These are phyloP conservation scores for Drosophila paracracens DNA, from an alignment of 2,888 invertebrate species.

Conservation along the genomic window DNA sequence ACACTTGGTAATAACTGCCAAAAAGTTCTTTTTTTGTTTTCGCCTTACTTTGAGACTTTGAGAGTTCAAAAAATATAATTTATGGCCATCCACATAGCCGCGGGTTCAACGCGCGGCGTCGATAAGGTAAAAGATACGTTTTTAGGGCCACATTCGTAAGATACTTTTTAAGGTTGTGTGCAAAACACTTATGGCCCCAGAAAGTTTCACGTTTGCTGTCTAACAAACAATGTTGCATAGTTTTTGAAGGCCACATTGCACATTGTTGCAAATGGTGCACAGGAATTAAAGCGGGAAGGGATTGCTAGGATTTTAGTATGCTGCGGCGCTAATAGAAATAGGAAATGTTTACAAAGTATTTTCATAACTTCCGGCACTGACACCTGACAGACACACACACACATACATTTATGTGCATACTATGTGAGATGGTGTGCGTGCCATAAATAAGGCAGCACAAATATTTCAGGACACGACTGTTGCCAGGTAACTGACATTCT, in stretches of 20 bases:
- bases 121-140: constrained; percentile 71
- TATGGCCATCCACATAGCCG: constrained; percentile 75
- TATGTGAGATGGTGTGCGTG: constrained; percentile 31
- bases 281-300: neutral
- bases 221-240: constrained; percentile 78
- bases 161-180: constrained; percentile 37
- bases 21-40: constrained; percentile 69
- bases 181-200: constrained; percentile 74
- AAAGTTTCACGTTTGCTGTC: constrained; percentile 68
- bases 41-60: constrained; percentile 58
- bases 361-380: constrained; percentile 84
- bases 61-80: constrained; percentile 82
- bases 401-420: neutral
- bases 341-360: constrained; percentile 85
- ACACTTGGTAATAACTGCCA: constrained; percentile 82
- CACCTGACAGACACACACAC: constrained; percentile 71
- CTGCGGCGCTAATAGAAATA: constrained; percentile 75
- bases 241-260: constrained; percentile 69
- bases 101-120: constrained; percentile 70
- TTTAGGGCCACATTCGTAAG: constrained; percentile 43
- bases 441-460: constrained; percentile 72
- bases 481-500: constrained; percentile 65
- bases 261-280: constrained; percentile 24
- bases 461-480: constrained; percentile 66
- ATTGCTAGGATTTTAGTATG: constrained; percentile 25